A percentile compares a stretch with the other conserved stretches of the same genome.
phyloP scores from a whole-genome alignment of 2,113 vertebrate genomes.

The Nerophis ophidion region DNA sequence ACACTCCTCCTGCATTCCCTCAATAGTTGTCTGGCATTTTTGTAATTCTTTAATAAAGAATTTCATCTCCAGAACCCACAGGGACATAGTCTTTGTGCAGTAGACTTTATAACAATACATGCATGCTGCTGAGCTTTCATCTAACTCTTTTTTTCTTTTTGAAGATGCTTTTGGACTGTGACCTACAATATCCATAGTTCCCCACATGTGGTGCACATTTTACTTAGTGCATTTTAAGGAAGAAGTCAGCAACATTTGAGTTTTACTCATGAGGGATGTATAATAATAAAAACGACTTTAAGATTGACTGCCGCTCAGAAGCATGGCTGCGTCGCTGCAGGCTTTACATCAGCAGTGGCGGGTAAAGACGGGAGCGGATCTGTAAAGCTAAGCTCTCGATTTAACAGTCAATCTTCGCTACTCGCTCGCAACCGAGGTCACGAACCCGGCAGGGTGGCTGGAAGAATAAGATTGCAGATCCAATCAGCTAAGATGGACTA shows the following conservation, averaged over 20 bases:
- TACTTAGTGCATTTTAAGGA: background rate
- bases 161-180: constrained; percentile 7
- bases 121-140: constrained; percentile 10
- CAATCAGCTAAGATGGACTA: constrained; percentile 15
- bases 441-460: constrained; percentile 4
- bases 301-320: constrained; percentile 7
- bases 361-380: constrained; percentile 10
- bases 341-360: constrained; percentile 1
- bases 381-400: constrained; percentile 16
- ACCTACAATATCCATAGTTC: constrained; percentile 11
- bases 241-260: background rate
- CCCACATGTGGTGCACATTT: constrained; percentile 3
- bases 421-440: constrained; percentile 6
- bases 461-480: constrained; percentile 10
- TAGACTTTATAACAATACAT: background rate
- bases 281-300: constrained; percentile 4
- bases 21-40: background rate
- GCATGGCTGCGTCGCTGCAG: constrained; percentile 2
- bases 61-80: background rate
- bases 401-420: constrained; percentile 5
- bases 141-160: constrained; percentile 8
- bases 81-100: background rate
- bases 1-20: too few relatives aligned
- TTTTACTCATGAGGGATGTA: constrained; percentile 21
- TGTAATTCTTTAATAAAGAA: background rate